Percentiles rank a stretch among this genome's conserved stretches.
These are phyloP conservation scores for Drosophila mimica DNA, from an alignment of 2,888 invertebrate genomes.

Conservation along the genomic window DNA sequence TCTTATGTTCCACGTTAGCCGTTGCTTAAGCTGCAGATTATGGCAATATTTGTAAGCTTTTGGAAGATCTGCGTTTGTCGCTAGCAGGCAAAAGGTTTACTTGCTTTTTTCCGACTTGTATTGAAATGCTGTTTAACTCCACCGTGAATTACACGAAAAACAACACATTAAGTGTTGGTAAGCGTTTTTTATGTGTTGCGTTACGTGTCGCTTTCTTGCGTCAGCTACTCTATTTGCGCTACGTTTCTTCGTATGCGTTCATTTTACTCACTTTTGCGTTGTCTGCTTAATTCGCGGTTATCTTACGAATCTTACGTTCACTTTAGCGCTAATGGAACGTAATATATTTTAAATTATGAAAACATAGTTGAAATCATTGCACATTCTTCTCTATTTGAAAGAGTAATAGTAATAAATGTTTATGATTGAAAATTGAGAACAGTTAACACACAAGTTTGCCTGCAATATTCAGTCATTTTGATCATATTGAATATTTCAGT, in stretches of 20 bases:
- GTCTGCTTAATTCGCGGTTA: neutral
- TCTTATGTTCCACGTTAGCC: slow-evolving; percentile 6
- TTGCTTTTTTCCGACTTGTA: slow-evolving; percentile 43
- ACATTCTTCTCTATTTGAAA: neutral
- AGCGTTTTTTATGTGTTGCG: neutral
- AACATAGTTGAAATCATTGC: neutral
- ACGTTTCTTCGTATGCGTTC: slow-evolving; percentile 3
- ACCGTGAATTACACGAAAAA: slow-evolving; percentile 52
- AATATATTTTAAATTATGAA: neutral
- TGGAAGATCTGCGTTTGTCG: slow-evolving; percentile 25
- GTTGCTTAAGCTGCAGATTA: slow-evolving; percentile 1
- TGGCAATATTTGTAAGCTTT: slow-evolving; percentile 13
- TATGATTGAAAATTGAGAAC: neutral
- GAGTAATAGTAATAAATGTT: neutral
- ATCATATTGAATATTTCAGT: slow-evolving; percentile 7
- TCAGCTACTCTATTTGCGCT: slow-evolving; percentile 7
- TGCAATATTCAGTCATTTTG: neutral
- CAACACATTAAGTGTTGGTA: slow-evolving; percentile 45
- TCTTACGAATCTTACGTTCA: neutral
- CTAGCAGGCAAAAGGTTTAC: slow-evolving; percentile 12
- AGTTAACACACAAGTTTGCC: neutral
- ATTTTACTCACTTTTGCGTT: slow-evolving; percentile 16
- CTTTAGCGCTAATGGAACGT: neutral
- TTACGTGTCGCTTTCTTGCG: slow-evolving; percentile 7
- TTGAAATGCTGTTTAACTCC: slow-evolving; percentile 58